A percentile compares a stretch with the other conserved stretches of the same genome.
Evolutionary conservation across 2,888 invertebrate genomes (phyloP).

Genomic region (Minunthozetes semirufus): DNA sequence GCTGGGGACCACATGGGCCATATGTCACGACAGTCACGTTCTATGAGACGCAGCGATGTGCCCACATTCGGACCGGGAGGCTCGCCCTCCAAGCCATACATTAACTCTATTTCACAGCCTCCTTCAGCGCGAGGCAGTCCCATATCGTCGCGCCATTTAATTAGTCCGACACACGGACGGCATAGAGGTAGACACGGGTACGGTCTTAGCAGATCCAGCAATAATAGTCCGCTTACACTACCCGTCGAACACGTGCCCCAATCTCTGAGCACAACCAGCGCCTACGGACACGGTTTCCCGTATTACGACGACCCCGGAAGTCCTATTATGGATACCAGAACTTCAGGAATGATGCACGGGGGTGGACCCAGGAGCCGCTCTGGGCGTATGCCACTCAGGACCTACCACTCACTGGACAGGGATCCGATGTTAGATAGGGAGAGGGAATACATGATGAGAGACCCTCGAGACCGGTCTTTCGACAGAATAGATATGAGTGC

Average conservation of each 20-base stretch:
- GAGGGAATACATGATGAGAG: slow-evolving; percentile 54
- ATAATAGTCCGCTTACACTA: slow-evolving; percentile 42
- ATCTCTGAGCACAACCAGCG: slow-evolving; percentile 40
- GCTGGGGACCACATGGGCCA: slow-evolving; percentile 12
- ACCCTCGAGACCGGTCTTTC: slow-evolving; percentile 60
- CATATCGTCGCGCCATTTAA: slow-evolving; percentile 38
- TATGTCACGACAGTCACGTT: slow-evolving; percentile 19
- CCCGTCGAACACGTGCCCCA: slow-evolving; percentile 41
- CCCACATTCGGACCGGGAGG: slow-evolving; percentile 36
- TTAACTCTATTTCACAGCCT: slow-evolving; percentile 41
- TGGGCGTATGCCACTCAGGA: slow-evolving; percentile 47
- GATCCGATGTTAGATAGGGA: slow-evolving; percentile 63
- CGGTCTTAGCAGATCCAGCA: slow-evolving; percentile 42
- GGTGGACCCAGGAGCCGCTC: slow-evolving; percentile 7
- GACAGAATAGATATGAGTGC: slow-evolving; percentile 51
- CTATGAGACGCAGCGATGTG: slow-evolving; percentile 33
- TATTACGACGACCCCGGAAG: slow-evolving; percentile 41
- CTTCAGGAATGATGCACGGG: slow-evolving; percentile 31
- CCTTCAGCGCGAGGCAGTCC: slow-evolving; percentile 41
- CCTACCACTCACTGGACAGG: slow-evolving; percentile 58
- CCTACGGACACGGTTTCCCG: slow-evolving; percentile 40
- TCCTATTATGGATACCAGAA: slow-evolving; percentile 40
- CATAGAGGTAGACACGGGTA: slow-evolving; percentile 38
- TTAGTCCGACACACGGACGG: slow-evolving; percentile 37
- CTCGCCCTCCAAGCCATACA: slow-evolving; percentile 35